Conservation (phyloP, 2,888 invertebrate genomes). For the Liposcelis brunnea region DNA sequence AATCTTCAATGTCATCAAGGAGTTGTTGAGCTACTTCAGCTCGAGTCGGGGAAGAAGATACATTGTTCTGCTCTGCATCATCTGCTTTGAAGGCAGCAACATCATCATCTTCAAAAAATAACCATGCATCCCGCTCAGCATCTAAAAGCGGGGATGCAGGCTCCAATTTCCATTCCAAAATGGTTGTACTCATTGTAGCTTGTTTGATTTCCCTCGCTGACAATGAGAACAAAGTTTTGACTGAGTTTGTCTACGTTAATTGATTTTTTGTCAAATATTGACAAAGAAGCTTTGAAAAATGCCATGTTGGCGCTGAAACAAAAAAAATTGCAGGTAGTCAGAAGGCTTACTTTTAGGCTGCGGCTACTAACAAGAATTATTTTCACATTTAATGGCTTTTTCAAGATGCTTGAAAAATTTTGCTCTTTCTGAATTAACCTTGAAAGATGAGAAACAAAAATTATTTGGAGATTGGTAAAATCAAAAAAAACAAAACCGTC, state of each 20-base stretch:
- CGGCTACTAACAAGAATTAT: too few species aligned
- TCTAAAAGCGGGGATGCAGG: slow-evolving; percentile 32
- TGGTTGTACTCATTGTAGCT: slow-evolving; percentile 16
- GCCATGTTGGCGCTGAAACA: slow-evolving; percentile 70
- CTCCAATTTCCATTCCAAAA: slow-evolving; percentile 33
- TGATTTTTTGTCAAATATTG: slow-evolving; percentile 42
- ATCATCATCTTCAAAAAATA: slow-evolving; percentile 14
- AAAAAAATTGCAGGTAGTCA: slow-evolving; percentile 16
- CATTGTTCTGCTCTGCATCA: background rate
- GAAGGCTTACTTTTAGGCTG: too few species aligned
- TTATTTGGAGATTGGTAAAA: too few species aligned
- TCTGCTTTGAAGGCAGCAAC: slow-evolving; percentile 23
- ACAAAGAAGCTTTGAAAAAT: slow-evolving; percentile 43
- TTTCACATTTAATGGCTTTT: too few species aligned
- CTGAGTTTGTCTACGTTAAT: slow-evolving; percentile 24
- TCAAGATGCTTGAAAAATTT: too few species aligned
- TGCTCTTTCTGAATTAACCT: too few species aligned
- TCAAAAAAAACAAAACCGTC: too few species aligned
- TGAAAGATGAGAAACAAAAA: too few species aligned
- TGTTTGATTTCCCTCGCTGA: slow-evolving; percentile 10
- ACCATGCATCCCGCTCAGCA: slow-evolving; percentile 23
- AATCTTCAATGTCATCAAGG: slow-evolving; percentile 15
- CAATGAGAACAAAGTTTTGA: slow-evolving; percentile 14
- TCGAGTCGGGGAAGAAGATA: slow-evolving; percentile 6
- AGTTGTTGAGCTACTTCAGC: slow-evolving; percentile 14